phyloP scores from a whole-genome alignment of 92 coral and sea anemone species.

The Zoanthus sociatus region DNA sequence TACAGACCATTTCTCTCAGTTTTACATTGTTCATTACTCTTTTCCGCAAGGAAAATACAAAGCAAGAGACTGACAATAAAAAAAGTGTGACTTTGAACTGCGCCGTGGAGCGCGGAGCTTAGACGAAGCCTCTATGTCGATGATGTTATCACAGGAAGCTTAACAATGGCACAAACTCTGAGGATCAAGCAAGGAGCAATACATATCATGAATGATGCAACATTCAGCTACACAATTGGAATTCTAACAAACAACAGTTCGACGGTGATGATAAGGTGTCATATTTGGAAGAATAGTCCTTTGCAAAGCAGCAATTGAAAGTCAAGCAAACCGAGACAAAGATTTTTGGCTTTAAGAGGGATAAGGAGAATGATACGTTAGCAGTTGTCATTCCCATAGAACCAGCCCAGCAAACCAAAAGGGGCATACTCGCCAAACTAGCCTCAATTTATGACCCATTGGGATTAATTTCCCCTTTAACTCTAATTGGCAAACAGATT shows the following conservation, averaged over 20 bases:
- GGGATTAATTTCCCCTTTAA: slow-evolving; percentile 55
- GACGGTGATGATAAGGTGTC: slow-evolving; percentile 19
- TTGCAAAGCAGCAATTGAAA: slow-evolving; percentile 63
- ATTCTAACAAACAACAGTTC: slow-evolving; percentile 46
- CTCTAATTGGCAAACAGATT: slow-evolving; percentile 61
- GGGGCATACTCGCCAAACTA: slow-evolving; percentile 61
- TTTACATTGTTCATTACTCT: too few species aligned
- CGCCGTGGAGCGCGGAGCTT: neutral
- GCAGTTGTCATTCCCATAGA: slow-evolving; percentile 54
- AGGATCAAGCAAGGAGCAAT: slow-evolving; percentile 44
- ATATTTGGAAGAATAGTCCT: slow-evolving; percentile 40
- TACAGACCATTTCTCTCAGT: too few species aligned
- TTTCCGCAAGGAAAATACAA: too few species aligned
- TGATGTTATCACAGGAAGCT: slow-evolving; percentile 51
- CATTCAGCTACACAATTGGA: slow-evolving; percentile 57
- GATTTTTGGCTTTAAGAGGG: slow-evolving; percentile 60
- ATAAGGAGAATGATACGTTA: slow-evolving; percentile 50
- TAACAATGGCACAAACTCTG: slow-evolving; percentile 46
- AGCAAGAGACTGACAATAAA: too few species aligned
- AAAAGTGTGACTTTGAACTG: too few species aligned
- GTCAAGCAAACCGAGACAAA: slow-evolving; percentile 52
- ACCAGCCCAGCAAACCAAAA: slow-evolving; percentile 47
- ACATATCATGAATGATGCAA: slow-evolving; percentile 58
- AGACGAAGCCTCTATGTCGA: slow-evolving; percentile 63
- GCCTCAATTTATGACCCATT: slow-evolving; percentile 66